These are phyloP conservation scores for Eristalis intricaria DNA, from an alignment of 2,888 invertebrate species.

Conservation along the genomic window DNA sequence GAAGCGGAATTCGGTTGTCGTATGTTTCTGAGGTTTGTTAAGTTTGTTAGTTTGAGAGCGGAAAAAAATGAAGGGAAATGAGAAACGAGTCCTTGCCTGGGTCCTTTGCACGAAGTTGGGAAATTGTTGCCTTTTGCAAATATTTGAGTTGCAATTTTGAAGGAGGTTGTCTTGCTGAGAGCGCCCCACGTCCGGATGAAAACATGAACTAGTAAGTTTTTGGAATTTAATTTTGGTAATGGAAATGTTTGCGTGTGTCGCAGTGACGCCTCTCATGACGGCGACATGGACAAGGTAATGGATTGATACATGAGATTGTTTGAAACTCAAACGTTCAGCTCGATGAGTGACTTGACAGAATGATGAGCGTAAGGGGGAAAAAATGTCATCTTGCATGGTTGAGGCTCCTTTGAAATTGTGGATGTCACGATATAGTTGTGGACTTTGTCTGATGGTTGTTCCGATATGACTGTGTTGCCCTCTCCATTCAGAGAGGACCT, in stretches of 20 bases:
- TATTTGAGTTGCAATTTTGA: constrained; percentile 4
- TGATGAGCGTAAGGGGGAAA: not conserved
- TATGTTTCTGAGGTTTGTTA: constrained; percentile 13
- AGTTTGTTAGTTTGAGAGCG: constrained; percentile 19
- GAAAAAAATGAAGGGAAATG: not conserved
- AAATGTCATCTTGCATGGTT: too few species aligned
- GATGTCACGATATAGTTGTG: too few species aligned
- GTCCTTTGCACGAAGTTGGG: not conserved
- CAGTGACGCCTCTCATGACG: not conserved
- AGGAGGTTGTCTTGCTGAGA: not conserved
- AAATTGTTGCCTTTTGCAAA: constrained; percentile 12
- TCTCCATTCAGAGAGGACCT: too few species aligned
- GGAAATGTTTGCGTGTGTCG: not conserved
- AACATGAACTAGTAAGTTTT: constrained; percentile 1
- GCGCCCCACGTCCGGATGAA: not conserved
- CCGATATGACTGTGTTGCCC: too few species aligned
- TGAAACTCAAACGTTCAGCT: not conserved
- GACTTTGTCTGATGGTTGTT: too few species aligned
- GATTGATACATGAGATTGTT: not conserved
- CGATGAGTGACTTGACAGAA: not conserved
- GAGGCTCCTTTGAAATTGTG: too few species aligned
- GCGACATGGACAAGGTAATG: not conserved
- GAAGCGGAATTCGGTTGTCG: constrained; percentile 23
- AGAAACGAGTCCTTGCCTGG: not conserved
- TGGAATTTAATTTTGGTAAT: constrained; percentile 33